Evolutionary conservation across 1,140 invertebrate genomes (phyloP).

Genomic region (Monochamus saltuarius): DNA sequence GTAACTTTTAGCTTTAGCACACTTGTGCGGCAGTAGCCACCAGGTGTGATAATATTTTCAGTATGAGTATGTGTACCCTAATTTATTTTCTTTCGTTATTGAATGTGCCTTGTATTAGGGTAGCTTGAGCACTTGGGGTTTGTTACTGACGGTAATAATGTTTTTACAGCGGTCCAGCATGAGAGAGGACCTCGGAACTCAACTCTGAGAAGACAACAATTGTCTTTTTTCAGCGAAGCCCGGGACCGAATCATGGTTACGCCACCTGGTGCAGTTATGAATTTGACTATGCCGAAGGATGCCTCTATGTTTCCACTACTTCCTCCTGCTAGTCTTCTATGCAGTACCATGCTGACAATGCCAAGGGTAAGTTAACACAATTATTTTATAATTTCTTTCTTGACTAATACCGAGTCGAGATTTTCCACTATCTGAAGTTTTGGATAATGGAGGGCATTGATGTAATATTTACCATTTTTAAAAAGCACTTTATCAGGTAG

Average conservation of each 20-base stretch:
- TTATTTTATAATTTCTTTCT: too few species aligned
- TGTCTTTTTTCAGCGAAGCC: constrained; percentile 56
- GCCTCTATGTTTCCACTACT: constrained; percentile 3
- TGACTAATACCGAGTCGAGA: too few species aligned
- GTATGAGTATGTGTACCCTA: not conserved
- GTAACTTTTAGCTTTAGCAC: constrained; percentile 17
- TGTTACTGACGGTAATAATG: constrained; percentile 5
- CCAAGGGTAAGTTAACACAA: constrained; percentile 24
- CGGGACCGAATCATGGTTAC: constrained; percentile 18
- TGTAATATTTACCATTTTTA: not conserved
- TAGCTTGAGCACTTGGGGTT: not conserved
- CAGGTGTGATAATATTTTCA: constrained; percentile 27
- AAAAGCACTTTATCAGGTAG: not conserved
- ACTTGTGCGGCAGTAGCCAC: not conserved
- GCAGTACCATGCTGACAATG: constrained; percentile 42
- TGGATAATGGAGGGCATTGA: too few species aligned
- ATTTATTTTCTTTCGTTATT: not conserved
- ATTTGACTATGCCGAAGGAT: constrained; percentile 21
- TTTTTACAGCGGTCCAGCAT: constrained; percentile 88
- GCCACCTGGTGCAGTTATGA: constrained; percentile 29
- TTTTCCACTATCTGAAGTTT: too few species aligned
- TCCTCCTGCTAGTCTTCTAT: constrained; percentile 38
- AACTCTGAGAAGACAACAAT: constrained; percentile 79
- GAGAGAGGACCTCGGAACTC: constrained; percentile 95
- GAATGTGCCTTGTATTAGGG: not conserved